Percentiles rank a stretch among this genome's conserved stretches.
phyloP scores from a whole-genome alignment of 2,888 invertebrate species.

The Hemithea aestivaria region DNA sequence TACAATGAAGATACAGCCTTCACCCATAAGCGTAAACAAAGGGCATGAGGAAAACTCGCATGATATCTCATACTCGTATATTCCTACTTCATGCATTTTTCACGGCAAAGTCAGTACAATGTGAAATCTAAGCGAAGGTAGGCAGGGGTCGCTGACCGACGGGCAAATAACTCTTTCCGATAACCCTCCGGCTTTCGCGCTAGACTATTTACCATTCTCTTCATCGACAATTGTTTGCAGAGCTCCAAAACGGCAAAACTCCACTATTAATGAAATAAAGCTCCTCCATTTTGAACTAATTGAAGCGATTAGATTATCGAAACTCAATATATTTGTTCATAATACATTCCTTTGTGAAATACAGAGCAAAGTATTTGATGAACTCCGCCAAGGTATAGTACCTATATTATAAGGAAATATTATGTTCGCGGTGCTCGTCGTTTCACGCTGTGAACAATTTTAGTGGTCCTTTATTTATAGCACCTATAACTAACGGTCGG shows the following conservation, averaged over 20 bases:
- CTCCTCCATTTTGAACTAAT: slow-evolving; percentile 11
- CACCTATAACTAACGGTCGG: neutral
- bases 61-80: slow-evolving; percentile 7
- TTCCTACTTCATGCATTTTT: slow-evolving; percentile 15
- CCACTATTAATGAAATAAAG: slow-evolving; percentile 21
- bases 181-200: slow-evolving; percentile 43
- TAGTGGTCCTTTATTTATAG: too few species aligned
- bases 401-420: too few species aligned
- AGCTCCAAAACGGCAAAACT: slow-evolving; percentile 25
- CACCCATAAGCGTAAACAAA: slow-evolving; percentile 8
- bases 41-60: slow-evolving; percentile 3
- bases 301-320: slow-evolving; percentile 13
- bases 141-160: slow-evolving; percentile 31
- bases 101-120: slow-evolving; percentile 13
- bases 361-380: too few species aligned
- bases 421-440: too few species aligned
- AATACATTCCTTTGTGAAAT: too few species aligned
- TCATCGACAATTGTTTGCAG: slow-evolving; percentile 38
- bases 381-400: too few species aligned
- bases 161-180: slow-evolving; percentile 40
- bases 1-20: neutral
- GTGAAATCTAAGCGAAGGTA: slow-evolving; percentile 23
- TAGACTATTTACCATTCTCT: slow-evolving; percentile 53
- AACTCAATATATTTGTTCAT: too few species aligned
- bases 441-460: too few species aligned